Percentiles rank a stretch among this genome's conserved stretches.
phyloP scores from a whole-genome alignment of 1,140 invertebrate genomes.

The Eumaeus atala region DNA sequence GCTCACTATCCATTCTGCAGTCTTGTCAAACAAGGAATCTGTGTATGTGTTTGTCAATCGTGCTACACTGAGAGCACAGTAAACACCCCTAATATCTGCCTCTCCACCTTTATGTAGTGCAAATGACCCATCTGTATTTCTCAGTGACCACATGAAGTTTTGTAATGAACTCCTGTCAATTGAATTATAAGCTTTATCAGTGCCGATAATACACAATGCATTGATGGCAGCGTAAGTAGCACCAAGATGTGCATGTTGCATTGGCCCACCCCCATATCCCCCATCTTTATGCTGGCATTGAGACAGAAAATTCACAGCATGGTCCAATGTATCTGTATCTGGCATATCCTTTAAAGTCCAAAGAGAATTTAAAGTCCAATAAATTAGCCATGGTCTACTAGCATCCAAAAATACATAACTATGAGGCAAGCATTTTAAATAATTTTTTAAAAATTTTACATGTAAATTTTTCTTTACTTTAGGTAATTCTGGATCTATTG shows the following conservation, averaged over 20 bases:
- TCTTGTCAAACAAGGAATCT: conserved; percentile 86
- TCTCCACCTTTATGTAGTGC: conserved; percentile 95
- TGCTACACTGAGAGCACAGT: conserved; percentile 94
- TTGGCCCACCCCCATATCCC: conserved; percentile 95
- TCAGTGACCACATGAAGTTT: conserved; percentile 85
- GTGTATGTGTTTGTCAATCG: conserved; percentile 87
- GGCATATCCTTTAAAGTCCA: conserved; percentile 85
- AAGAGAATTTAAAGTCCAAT: conserved; percentile 96
- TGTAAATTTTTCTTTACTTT: conserved; percentile 80
- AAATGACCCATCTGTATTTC: conserved; percentile 91
- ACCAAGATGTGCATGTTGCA: conserved; percentile 93
- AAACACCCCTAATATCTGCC: conserved; percentile 94
- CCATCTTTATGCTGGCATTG: conserved; percentile 88
- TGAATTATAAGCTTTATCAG: conserved; percentile 87
- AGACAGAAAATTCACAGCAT: conserved; percentile 81
- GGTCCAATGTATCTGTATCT: conserved; percentile 77
- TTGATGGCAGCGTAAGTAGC: conserved; percentile 98
- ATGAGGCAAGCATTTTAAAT: conserved; percentile 78
- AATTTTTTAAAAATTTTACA: conserved; percentile 80
- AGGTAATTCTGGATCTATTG: conserved; percentile 77
- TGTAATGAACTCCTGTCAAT: conserved; percentile 88
- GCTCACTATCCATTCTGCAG: conserved; percentile 92
- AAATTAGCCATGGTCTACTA: conserved; percentile 95
- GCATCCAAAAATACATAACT: conserved; percentile 90
- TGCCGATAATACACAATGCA: conserved; percentile 91